Evolutionary conservation across 2,888 invertebrate species (phyloP).

Genomic region (Lydus trimaculatus): DNA sequence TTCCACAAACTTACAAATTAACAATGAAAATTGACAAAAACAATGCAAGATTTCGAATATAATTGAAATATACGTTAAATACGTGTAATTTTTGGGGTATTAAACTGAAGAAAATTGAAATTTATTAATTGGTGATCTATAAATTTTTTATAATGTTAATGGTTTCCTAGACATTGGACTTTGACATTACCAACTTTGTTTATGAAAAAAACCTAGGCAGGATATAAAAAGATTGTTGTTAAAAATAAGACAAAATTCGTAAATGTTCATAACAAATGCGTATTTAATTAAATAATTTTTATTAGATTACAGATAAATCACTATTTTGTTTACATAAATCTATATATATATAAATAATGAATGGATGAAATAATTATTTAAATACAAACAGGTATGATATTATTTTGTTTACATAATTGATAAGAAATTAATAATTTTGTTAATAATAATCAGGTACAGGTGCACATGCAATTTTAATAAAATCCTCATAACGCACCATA

Average conservation of each 20-base stretch:
- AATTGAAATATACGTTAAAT: no score
- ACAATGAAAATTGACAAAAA: no score
- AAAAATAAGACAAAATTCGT: not conserved
- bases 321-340: not conserved
- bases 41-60: no score
- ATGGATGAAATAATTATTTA: not conserved
- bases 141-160: not conserved
- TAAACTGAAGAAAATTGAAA: not conserved
- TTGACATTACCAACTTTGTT: slow-evolving; percentile 4
- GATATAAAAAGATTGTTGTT: not conserved
- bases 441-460: slow-evolving; percentile 93
- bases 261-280: not conserved
- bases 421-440: slow-evolving; percentile 33
- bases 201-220: not conserved
- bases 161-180: not conserved
- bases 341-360: not conserved
- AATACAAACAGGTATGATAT: not conserved
- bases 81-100: not conserved
- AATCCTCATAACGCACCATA: slow-evolving; percentile 87
- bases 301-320: not conserved
- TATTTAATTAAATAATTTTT: slow-evolving; percentile 27
- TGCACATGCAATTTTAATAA: slow-evolving; percentile 91
- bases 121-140: not conserved
- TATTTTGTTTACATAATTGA: not conserved
- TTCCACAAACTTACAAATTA: no score